phyloP scores from a whole-genome alignment of 2,797 vertebrate species.

The Pelodytes ibericus region DNA sequence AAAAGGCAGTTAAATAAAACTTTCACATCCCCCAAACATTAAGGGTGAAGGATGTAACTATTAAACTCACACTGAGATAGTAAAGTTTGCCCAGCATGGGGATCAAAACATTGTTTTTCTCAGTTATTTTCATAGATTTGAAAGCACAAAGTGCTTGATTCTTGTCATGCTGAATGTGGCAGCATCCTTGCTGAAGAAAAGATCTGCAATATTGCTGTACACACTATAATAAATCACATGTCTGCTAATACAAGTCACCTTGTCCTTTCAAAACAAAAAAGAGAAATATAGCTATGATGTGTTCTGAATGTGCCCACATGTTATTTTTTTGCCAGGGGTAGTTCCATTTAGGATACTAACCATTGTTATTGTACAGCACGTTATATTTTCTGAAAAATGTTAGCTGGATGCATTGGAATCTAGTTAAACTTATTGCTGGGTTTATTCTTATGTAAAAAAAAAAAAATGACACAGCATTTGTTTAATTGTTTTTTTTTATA shows the following conservation, averaged over 20 bases:
- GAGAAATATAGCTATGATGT: background rate
- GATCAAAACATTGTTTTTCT: slow-evolving; percentile 8
- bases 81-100: slow-evolving; percentile 12
- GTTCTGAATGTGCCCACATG: background rate
- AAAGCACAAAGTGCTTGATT: background rate
- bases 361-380: no score
- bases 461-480: no score
- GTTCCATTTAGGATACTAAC: no score
- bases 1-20: slow-evolving; percentile 15
- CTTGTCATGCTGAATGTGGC: background rate
- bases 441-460: no score
- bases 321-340: background rate
- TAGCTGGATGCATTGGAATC: no score
- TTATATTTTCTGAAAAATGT: no score
- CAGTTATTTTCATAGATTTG: slow-evolving; percentile 8
- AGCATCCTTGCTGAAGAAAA: slow-evolving; percentile 10
- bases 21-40: slow-evolving; percentile 13
- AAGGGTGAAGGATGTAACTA: slow-evolving; percentile 21
- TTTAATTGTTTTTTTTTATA: no score
- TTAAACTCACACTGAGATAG: slow-evolving; percentile 14
- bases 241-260: slow-evolving; percentile 9
- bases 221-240: slow-evolving; percentile 1
- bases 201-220: slow-evolving; percentile 10
- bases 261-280: slow-evolving; percentile 12
- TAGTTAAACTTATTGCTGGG: no score